Percentiles rank a stretch among this genome's conserved stretches.
Conservation (phyloP, 2,888 invertebrate species). For the Nemurella pictetii region DNA sequence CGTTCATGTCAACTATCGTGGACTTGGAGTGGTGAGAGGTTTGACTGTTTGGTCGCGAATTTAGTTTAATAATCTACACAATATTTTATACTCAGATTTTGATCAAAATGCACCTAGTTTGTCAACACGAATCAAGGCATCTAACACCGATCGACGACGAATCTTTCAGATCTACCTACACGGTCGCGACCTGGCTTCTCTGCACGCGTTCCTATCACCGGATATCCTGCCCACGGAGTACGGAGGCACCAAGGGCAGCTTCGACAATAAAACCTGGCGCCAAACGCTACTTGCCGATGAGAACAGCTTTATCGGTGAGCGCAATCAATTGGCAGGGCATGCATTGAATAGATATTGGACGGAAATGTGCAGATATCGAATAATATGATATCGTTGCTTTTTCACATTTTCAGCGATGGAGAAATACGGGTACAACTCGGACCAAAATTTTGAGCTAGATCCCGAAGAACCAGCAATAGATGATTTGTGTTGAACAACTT, state of each 20-base stretch:
- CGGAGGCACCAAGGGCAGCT: conserved; percentile 48
- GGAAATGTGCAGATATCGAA: too few relatives aligned
- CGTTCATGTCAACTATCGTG: too few relatives aligned
- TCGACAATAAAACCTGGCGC: conserved; percentile 53
- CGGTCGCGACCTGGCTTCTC: conserved; percentile 51
- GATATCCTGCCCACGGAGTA: conserved; percentile 53
- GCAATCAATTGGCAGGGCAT: neutral
- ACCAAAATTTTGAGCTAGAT: neutral
- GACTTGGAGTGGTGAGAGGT: too few relatives aligned
- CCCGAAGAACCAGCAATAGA: conserved; percentile 7
- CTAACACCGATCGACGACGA: neutral
- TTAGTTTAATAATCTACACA: too few relatives aligned
- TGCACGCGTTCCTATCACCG: conserved; percentile 51
- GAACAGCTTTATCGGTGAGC: conserved; percentile 51
- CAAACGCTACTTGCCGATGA: conserved; percentile 51
- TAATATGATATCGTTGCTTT: neutral
- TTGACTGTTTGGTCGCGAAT: too few relatives aligned
- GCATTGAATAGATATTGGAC: neutral
- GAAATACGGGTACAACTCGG: neutral
- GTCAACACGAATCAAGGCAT: neutral
- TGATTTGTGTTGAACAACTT: neutral
- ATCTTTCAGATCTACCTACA: conserved; percentile 53
- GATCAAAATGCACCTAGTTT: too few relatives aligned
- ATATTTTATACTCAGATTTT: too few relatives aligned
- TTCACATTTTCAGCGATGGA: conserved; percentile 17